Conservation (phyloP, 2,113 vertebrate genomes). For the Polyodon spathula region DNA sequence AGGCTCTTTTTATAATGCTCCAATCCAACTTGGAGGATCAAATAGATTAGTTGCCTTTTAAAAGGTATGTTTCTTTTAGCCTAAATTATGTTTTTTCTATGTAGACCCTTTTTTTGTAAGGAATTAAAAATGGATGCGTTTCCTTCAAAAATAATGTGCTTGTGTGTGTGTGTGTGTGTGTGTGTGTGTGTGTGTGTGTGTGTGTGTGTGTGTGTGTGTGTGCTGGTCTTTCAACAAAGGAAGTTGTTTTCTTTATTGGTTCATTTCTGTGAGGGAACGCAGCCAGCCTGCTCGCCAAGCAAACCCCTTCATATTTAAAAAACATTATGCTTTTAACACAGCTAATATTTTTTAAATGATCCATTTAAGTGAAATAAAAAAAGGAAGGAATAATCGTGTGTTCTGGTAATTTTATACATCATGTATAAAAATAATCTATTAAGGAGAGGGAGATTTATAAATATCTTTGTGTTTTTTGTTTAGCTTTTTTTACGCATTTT, state of each 20-base stretch:
- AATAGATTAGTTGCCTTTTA: constrained; percentile 8
- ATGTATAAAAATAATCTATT: no score
- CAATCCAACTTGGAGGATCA: neutral
- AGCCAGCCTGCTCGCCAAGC: neutral
- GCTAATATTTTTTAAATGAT: neutral
- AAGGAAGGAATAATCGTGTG: no score
- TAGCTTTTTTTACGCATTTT: neutral
- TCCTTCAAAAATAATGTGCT: constrained; percentile 29
- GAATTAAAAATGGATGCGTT: constrained; percentile 33
- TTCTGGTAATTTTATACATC: no score
- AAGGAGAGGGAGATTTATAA: neutral
- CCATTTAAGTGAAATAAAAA: no score
- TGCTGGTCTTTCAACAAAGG: neutral
- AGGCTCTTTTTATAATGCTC: constrained; percentile 12
- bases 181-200: constrained; percentile 9
- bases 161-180: no score
- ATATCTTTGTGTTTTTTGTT: neutral
- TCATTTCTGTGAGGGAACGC: constrained; percentile 4
- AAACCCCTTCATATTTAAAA: neutral
- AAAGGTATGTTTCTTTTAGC: constrained; percentile 21
- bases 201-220: constrained; percentile 2
- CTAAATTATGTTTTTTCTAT: constrained; percentile 21
- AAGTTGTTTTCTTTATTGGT: neutral
- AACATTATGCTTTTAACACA: neutral
- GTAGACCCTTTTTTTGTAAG: constrained; percentile 32